Evolutionary conservation across 2,888 invertebrate genomes (phyloP).

Genomic region (Callosobruchus maculatus): DNA sequence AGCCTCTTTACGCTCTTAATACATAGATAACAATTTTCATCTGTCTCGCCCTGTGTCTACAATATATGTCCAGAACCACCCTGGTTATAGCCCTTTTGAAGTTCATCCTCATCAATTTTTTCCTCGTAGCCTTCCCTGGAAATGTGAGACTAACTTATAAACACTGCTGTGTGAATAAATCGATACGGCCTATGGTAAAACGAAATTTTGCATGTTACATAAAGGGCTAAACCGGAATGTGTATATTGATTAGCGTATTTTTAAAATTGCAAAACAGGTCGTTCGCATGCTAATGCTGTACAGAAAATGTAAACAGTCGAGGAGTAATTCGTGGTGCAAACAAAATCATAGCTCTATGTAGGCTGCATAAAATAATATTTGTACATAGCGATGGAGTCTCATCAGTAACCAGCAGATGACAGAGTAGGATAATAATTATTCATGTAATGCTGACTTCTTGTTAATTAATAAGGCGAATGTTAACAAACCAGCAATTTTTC

Average conservation of each 20-base stretch:
- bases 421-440: no score
- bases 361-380: neutral
- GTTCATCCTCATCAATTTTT: neutral
- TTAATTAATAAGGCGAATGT: no score
- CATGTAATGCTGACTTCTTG: no score
- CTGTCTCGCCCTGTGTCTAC: no score
- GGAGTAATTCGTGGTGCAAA: neutral
- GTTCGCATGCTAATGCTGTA: neutral
- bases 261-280: neutral
- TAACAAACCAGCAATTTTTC: no score
- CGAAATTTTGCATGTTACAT: neutral
- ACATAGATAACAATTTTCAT: no score
- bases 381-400: neutral
- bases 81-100: no score
- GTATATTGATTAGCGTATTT: constrained; percentile 6
- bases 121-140: neutral
- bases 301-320: neutral
- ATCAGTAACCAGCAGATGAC: neutral
- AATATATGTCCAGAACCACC: no score
- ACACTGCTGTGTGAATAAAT: neutral
- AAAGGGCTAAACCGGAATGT: neutral
- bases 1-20: no score
- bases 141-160: neutral
- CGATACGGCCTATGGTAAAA: neutral
- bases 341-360: neutral